Conservation (phyloP, 1,140 invertebrate genomes). For the Agrilus planipennis region DNA sequence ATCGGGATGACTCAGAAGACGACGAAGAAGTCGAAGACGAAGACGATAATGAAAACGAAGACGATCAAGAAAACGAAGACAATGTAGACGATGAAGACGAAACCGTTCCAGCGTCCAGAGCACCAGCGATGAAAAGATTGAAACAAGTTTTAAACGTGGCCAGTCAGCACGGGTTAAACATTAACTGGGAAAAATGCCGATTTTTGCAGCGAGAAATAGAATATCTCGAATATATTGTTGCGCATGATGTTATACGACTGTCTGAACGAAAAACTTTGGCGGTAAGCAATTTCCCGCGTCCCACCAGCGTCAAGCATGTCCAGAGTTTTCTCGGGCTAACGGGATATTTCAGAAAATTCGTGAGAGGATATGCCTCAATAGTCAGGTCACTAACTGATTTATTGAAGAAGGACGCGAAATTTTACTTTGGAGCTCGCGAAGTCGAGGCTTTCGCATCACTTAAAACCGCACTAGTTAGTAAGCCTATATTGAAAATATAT, state of each 20-base stretch:
- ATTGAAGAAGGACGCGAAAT: slow-evolving; percentile 18
- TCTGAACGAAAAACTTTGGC: slow-evolving; percentile 2
- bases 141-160: slow-evolving; percentile 1
- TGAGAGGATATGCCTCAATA: slow-evolving; percentile 22
- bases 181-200: slow-evolving; percentile 12
- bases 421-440: slow-evolving; percentile 7
- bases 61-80: no score
- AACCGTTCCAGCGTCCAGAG: no score
- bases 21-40: no score
- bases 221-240: slow-evolving; percentile 20
- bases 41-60: no score
- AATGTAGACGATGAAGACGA: no score
- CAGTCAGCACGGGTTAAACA: slow-evolving; percentile 8
- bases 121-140: no score
- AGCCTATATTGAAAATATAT: slow-evolving; percentile 22
- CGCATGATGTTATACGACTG: slow-evolving; percentile 15
- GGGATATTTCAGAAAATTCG: slow-evolving; percentile 27
- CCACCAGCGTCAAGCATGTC: slow-evolving; percentile 20
- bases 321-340: slow-evolving; percentile 16
- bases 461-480: slow-evolving; percentile 10
- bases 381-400: slow-evolving; percentile 26
- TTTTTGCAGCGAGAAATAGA: slow-evolving; percentile 13
- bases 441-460: slow-evolving; percentile 8
- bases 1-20: no score
- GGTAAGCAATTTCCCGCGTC: slow-evolving; percentile 11